Evolutionary conservation across 2,888 invertebrate genomes (phyloP).

Genomic region (Ennomos quercinarius): DNA sequence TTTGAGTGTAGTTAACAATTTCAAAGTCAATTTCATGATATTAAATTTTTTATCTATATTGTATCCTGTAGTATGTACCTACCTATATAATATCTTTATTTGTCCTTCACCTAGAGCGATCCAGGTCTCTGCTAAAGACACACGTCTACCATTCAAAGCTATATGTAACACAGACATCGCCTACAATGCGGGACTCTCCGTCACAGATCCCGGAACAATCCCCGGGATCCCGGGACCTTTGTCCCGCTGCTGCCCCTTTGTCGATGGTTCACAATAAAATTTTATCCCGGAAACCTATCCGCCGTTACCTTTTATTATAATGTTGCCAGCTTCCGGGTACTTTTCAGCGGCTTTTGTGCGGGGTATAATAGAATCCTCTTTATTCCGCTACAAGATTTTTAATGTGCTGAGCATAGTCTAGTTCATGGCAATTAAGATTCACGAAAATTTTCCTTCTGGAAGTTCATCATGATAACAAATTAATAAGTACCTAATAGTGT

Average conservation of each 20-base stretch:
- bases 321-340: slow-evolving; percentile 79
- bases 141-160: slow-evolving; percentile 19
- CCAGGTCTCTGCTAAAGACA: slow-evolving; percentile 23
- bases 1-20: too few species aligned
- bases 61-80: not conserved
- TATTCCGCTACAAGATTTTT: slow-evolving; percentile 76
- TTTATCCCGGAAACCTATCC: slow-evolving; percentile 81
- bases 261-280: slow-evolving; percentile 81
- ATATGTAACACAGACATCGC: slow-evolving; percentile 22
- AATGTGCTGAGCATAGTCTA: slow-evolving; percentile 47
- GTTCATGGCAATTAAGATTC: slow-evolving; percentile 2
- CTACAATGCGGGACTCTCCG: slow-evolving; percentile 48
- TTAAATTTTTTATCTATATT: too few species aligned
- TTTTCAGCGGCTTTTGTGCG: slow-evolving; percentile 75
- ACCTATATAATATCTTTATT: too few species aligned
- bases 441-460: too few species aligned
- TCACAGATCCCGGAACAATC: slow-evolving; percentile 51
- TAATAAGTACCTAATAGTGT: too few species aligned
- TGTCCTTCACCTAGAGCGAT: slow-evolving; percentile 4
- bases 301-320: slow-evolving; percentile 84
- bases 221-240: slow-evolving; percentile 44
- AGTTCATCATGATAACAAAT: too few species aligned
- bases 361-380: slow-evolving; percentile 77
- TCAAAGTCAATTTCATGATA: too few species aligned
- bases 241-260: slow-evolving; percentile 64